Percentiles rank a stretch among this genome's conserved stretches.
These are phyloP conservation scores for Phalacrocorax pelagicus DNA, from an alignment of 2,113 vertebrate genomes.

Conservation along the genomic window DNA sequence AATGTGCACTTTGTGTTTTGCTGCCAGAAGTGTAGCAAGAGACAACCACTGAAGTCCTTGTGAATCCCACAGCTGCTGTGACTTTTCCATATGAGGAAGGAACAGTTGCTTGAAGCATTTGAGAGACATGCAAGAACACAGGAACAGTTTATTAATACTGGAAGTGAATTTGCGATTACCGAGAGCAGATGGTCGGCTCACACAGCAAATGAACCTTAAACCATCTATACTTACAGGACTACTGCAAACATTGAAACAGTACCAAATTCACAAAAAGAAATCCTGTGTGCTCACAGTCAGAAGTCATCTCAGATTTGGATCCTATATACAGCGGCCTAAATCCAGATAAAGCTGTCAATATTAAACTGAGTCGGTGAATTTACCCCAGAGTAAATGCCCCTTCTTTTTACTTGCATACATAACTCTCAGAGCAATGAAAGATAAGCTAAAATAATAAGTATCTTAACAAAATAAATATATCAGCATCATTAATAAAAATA, in stretches of 20 bases:
- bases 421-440: background rate
- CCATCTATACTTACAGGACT: conserved; percentile 5
- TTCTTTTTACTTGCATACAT: background rate
- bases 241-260: conserved; percentile 36
- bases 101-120: conserved; percentile 67
- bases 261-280: background rate
- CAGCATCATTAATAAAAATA: background rate
- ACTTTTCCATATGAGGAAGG: background rate
- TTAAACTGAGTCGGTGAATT: background rate
- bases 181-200: conserved; percentile 62
- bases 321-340: background rate
- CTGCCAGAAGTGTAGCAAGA: conserved; percentile 52
- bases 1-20: conserved; percentile 35
- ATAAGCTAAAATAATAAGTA: conserved; percentile 12
- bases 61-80: conserved; percentile 70
- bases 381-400: background rate
- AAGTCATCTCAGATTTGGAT: background rate
- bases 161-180: conserved; percentile 53
- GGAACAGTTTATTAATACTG: conserved; percentile 58
- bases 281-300: background rate
- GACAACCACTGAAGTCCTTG: conserved; percentile 37
- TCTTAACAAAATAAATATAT: conserved; percentile 19
- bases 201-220: conserved; percentile 38
- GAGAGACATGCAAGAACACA: conserved; percentile 44
- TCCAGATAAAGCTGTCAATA: conserved; percentile 38